Base-by-base conservation (phyloP, 2,113 vertebrate genomes). In the Heterochromis multidens region DNA sequence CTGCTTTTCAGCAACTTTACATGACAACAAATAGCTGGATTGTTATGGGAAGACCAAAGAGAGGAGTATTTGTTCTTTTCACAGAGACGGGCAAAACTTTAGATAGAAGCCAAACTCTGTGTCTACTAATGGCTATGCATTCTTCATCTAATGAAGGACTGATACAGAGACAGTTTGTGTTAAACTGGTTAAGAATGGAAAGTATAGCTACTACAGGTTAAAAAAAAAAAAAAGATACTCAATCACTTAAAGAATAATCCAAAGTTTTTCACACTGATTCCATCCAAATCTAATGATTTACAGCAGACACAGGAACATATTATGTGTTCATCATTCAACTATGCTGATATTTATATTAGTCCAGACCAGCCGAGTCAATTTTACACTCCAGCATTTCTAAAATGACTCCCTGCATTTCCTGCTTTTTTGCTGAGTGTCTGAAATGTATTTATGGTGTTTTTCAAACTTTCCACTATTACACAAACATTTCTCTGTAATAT, bases 1-100 rank as follows among this genome's bases (percentile, higher is more conserved):
- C 89, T 79, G 76, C 92, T 87, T 90, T 92, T 95, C 90, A 93
- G 93, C 85, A 85, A 91, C 89, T 94, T 94, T 91, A 90, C 91
- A 92, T 89, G 88, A 91, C 88, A 92, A 95, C 92, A 94, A 93
- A 95, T 93, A 89, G 87, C 80, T 52, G 60, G 79, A 89, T 89
- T 92, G 91, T 93, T 90, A 58, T 61, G n/a, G 78, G 58, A 65
- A 76, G 70, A 77, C 79, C 43, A 85, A 78, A 91, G 80, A 54
- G 80, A 84, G 7, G 4, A 88, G 29, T 43, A 60, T 88, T 85
- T 90, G 60, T 83, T 87, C 85, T 74, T 27, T 82, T 83, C 80
- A 78, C n/a, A 82, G 17, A 74, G 65, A 65, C 25, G 31, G 19
- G 58, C 46, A 65, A 80, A 89, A 79, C 61, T 25, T 74, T 37